A percentile compares a stretch with the other conserved stretches of the same genome.
Evolutionary conservation across 37 sponge, comb jelly and placozoan genomes (phyloP).

Genomic region (Corticium candelabrum): DNA sequence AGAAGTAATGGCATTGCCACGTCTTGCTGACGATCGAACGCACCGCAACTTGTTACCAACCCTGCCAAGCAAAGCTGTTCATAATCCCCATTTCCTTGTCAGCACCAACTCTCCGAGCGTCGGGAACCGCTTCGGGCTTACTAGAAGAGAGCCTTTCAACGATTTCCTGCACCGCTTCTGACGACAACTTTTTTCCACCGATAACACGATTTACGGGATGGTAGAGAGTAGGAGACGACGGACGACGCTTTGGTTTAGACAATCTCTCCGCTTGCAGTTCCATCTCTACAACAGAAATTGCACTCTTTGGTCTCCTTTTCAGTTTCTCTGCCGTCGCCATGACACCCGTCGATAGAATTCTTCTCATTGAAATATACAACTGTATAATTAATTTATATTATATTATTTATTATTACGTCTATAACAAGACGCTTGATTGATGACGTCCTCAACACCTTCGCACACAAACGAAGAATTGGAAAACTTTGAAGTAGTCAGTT

Average conservation of each 20-base stretch:
- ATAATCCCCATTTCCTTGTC: constrained; percentile 30
- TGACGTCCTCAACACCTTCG: no score
- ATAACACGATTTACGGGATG: neutral
- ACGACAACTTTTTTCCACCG: constrained; percentile 19
- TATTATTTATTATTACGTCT: no score
- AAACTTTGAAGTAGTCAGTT: no score
- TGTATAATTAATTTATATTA: no score
- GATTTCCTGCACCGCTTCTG: constrained; percentile 35
- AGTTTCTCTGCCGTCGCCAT: neutral
- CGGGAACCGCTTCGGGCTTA: constrained; percentile 11
- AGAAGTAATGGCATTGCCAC: no score
- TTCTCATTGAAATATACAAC: no score
- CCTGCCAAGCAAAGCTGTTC: constrained; percentile 56
- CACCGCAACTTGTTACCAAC: no score
- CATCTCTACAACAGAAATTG: neutral
- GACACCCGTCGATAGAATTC: no score
- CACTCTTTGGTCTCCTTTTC: neutral
- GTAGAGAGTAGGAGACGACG: neutral
- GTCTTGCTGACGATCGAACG: no score
- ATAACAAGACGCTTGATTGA: no score
- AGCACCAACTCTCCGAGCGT: constrained; percentile 38
- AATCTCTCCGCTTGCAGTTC: neutral
- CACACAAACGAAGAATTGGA: no score
- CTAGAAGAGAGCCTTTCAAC: constrained; percentile 20
- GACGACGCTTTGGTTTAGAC: neutral